A percentile compares a stretch with the other conserved stretches of the same genome.
These are phyloP conservation scores for Anhinga rufa DNA, from an alignment of 2,113 vertebrate species.

Conservation along the genomic window DNA sequence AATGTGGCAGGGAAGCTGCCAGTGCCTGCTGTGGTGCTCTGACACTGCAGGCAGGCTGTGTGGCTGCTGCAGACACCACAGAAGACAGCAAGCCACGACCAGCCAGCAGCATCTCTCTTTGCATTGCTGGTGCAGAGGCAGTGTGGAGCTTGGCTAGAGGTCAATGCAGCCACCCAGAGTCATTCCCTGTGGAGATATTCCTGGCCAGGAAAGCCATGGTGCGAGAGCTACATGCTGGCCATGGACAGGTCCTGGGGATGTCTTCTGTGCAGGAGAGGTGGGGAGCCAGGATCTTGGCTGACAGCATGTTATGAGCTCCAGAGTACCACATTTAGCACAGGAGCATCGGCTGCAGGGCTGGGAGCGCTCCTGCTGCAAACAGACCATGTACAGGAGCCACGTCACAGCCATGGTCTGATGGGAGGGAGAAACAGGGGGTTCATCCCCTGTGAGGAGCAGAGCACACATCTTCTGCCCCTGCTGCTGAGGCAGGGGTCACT, in stretches of 20 bases:
- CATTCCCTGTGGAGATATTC: neutral
- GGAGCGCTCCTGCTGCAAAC: neutral
- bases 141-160: slow-evolving; percentile 26
- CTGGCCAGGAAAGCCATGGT: neutral
- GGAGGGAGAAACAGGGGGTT: neutral
- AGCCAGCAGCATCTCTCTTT: neutral
- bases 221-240: slow-evolving; percentile 5
- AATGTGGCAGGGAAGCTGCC: neutral
- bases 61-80: neutral
- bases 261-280: neutral
- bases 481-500: neutral
- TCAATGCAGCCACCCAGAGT: neutral
- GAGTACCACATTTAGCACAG: neutral
- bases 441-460: neutral
- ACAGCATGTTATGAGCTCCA: neutral
- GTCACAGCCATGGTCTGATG: neutral
- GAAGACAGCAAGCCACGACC: neutral
- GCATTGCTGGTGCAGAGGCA: slow-evolving; percentile 54
- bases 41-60: neutral
- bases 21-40: neutral
- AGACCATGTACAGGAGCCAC: neutral
- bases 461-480: neutral
- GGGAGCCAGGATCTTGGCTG: neutral
- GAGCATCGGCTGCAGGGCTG: neutral
- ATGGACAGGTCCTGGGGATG: neutral